These are phyloP conservation scores for Cephus cinctus DNA, from an alignment of 1,140 invertebrate genomes.

Conservation along the genomic window DNA sequence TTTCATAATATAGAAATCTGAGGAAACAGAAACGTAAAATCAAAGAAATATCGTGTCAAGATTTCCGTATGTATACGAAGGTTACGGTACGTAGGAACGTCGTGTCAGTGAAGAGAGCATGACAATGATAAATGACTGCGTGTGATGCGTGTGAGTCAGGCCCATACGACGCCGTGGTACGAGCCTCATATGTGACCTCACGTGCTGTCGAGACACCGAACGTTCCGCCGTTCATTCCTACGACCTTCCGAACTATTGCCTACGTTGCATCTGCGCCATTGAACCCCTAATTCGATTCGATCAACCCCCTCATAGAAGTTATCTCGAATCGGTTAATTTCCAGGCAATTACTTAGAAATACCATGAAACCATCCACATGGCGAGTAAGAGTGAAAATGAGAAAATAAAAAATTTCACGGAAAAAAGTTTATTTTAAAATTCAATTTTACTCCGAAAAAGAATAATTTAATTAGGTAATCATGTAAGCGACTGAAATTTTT, in stretches of 20 bases:
- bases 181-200: conserved; percentile 47
- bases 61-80: conserved; percentile 21
- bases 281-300: conserved; percentile 21
- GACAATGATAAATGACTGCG: conserved; percentile 54
- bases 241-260: conserved; percentile 53
- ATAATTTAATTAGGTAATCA: no score
- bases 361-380: not conserved
- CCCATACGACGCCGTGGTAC: conserved; percentile 41
- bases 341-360: conserved; percentile 39
- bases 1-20: no score
- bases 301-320: conserved; percentile 16
- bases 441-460: conserved; percentile 8
- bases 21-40: no score
- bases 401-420: conserved; percentile 11
- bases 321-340: conserved; percentile 42
- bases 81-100: conserved; percentile 27
- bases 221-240: no score
- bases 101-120: conserved; percentile 39
- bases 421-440: no score
- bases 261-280: conserved; percentile 51
- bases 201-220: conserved; percentile 32
- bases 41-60: conserved; percentile 24
- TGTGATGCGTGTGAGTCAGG: conserved; percentile 52
- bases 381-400: not conserved
- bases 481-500: no score